Evolutionary conservation across 2,113 vertebrate genomes (phyloP), one percentile per base, ranked within the genome.

Genomic region (Dendrocopos noguchii): DNA sequence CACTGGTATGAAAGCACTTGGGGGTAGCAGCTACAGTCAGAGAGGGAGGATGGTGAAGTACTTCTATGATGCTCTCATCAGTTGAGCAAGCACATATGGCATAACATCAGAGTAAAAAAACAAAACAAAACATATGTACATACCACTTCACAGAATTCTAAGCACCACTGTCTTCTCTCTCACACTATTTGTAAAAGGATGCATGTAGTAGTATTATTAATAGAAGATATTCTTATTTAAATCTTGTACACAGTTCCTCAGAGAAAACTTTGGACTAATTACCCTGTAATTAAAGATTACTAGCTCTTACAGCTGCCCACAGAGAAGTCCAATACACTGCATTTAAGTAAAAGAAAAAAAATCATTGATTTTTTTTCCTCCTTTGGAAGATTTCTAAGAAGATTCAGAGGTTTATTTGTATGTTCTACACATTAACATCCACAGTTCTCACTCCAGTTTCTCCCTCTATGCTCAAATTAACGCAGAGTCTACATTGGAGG

Each of bases 231-330:
- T 87, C 39, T 61, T 67, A 53, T 59, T 96, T 68, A 92, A 84
- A 91, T 63, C 47, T 87, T 73, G 59, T 42, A 31, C 24, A 50
- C 16, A 33, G n/a, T 27, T 89, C 75, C 80, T 91, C 82, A 21
- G 64, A 79, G 78, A 87, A 93, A 74, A 80, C 29, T 59, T 27
- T 46, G 21, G 33, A 70, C 81, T 94, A 93, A 94, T 95, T 76
- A 92, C 17, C 3, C 25, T 36, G 34, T 65, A 88, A 92, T 59
- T 50, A 84, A 82, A 91, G 46, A 71, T 44, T 87, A 91, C 64
- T 66, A 73, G 55, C 15, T 92, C 78, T 74, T 64, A 74, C 7
- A 33, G 55, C 46, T 84, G 74, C 74, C 84, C 67, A 84, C 64
- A 42, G 53, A 88, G 59, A 94, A 59, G 11, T 22, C 56, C 21